Base-by-base conservation (phyloP, 1,140 invertebrate species). In the Brachionus koreanus region DNA sequence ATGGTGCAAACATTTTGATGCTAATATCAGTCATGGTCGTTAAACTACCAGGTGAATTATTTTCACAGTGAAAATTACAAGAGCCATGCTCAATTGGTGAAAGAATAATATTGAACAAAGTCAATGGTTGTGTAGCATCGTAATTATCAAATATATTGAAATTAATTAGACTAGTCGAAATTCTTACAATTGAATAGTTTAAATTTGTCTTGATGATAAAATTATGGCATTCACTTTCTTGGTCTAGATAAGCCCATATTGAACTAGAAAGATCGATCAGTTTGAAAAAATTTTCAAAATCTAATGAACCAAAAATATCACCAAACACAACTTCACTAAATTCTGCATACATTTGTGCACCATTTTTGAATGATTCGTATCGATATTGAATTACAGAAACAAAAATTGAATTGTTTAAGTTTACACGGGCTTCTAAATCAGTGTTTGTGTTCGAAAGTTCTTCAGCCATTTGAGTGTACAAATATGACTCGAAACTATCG, bases 1-100 rank as follows among this genome's bases (percentile, higher is more conserved):
- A 25, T 46, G 69, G 12, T 19, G 39, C 19, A 6, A 42, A n/a
- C 29, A 49, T 25, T 46, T 16, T 33, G 12, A 74, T 23, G n/a
- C 19, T 12, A 0, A 74, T 23, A 25, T 74, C 69, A 1, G 69
- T 74, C 4, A 74, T 43, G 12, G 69, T 29, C 2, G 19, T 25
- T 5, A 74, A 33, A 13, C 69, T 25, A 12, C 69, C 69, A 0
- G 69, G 9, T 0, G n/a, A 25, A 19, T 74, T 46, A 10, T 74
- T n/a, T n/a, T 74, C 42, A 43, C 37, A 74, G 29, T 74, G 69
- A 46, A 74, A 74, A 23, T 74, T 39, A 46, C 69, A 74, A 4
- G 6, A 23, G 7, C 39, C 69, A 1, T 46, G n/a, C 25, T 43
- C 23, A n/a, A 74, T 46, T 16, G 69, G 69, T n/a, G 42, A 39